These are phyloP conservation scores for Drosophila sp. DNA, from an alignment of 1,140 invertebrate genomes.

Conservation along the genomic window DNA sequence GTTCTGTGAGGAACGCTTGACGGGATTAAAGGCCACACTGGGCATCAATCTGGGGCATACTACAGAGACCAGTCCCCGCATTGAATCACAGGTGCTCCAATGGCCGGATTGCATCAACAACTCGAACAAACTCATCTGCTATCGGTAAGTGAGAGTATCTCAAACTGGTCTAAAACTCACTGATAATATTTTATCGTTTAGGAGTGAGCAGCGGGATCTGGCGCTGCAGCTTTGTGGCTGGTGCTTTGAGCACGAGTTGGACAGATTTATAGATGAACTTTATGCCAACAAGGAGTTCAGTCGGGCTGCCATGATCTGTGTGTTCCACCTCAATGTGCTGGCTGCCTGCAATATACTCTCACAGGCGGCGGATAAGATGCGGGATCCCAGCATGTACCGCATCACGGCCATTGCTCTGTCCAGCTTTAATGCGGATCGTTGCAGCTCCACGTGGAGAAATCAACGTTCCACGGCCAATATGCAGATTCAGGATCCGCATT, in stretches of 20 bases:
- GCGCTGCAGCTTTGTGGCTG: constrained; percentile 95
- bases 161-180: background rate
- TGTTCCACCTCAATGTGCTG: constrained; percentile 94
- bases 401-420: constrained; percentile 96
- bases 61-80: constrained; percentile 68
- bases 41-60: constrained; percentile 86
- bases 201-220: constrained; percentile 91
- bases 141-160: constrained; percentile 49
- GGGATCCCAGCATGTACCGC: constrained; percentile 84
- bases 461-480: constrained; percentile 89
- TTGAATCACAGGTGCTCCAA: constrained; percentile 73
- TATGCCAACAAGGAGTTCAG: constrained; percentile 87
- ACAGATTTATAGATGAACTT: constrained; percentile 71
- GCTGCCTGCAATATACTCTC: constrained; percentile 94
- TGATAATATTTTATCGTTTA: constrained; percentile 58
- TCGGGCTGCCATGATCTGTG: constrained; percentile 94
- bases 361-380: constrained; percentile 86
- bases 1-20: constrained; percentile 67
- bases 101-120: constrained; percentile 83
- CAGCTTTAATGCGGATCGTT: constrained; percentile 93
- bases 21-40: constrained; percentile 84
- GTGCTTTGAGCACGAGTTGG: constrained; percentile 87
- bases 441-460: constrained; percentile 92
- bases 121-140: constrained; percentile 73
- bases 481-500: constrained; percentile 93